Evolutionary conservation across 2,888 invertebrate species (phyloP).

Genomic region (Metalampra italica): DNA sequence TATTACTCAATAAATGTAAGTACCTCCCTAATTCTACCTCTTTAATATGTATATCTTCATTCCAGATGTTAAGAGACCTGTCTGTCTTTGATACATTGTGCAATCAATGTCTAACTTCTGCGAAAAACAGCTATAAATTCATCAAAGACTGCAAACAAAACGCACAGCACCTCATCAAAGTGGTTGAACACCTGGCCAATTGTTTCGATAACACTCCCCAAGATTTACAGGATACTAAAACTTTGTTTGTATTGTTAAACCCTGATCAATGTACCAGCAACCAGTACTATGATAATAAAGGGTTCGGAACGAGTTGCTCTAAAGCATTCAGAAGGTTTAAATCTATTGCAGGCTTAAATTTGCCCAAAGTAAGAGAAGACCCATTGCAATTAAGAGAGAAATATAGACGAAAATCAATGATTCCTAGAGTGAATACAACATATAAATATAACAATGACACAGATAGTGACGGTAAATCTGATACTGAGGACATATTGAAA

Average conservation of each 20-base stretch:
- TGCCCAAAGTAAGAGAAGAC: too few relatives aligned
- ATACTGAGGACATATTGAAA: conserved; percentile 37
- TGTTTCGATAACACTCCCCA: conserved; percentile 28
- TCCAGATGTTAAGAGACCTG: conserved; percentile 42
- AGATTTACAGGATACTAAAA: conserved; percentile 23
- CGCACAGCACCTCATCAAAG: conserved; percentile 27
- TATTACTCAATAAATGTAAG: too few relatives aligned
- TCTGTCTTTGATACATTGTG: conserved; percentile 40
- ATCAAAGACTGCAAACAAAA: conserved; percentile 35
- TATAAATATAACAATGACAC: conserved; percentile 11
- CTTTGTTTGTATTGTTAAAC: conserved; percentile 43
- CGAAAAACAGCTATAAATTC: conserved; percentile 44
- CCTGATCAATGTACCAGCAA: conserved; percentile 33
- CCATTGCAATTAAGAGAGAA: not conserved
- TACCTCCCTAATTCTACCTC: not conserved
- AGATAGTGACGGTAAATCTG: conserved; percentile 14
- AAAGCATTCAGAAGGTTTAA: conserved; percentile 33
- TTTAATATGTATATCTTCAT: conserved; percentile 12
- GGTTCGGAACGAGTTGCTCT: conserved; percentile 14
- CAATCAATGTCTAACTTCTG: conserved; percentile 34
- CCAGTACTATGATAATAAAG: conserved; percentile 38
- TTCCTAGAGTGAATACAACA: conserved; percentile 16
- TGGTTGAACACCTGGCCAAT: conserved; percentile 30
- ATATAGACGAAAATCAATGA: conserved; percentile 14
- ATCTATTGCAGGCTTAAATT: conserved; percentile 14